Conservation (phyloP, 2,888 invertebrate species). For the Drosophila melanosoma region DNA sequence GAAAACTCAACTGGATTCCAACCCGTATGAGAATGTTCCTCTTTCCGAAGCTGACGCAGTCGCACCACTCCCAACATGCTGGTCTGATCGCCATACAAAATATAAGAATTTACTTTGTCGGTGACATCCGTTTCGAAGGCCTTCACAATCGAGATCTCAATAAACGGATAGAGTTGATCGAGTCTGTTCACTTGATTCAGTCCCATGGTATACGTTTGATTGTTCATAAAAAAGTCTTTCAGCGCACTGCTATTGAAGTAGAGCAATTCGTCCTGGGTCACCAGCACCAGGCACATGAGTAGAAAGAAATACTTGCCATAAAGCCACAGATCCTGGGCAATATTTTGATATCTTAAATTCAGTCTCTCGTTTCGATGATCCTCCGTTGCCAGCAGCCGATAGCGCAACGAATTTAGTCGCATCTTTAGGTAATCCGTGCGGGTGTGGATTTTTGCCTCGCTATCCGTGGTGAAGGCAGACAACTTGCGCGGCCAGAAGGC, state of each 20-base stretch:
- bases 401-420: constrained; percentile 56
- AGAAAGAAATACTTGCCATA: constrained; percentile 72
- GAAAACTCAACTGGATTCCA: constrained; percentile 33
- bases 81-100: constrained; percentile 63
- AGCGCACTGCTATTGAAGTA: constrained; percentile 73
- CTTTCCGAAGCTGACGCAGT: constrained; percentile 74
- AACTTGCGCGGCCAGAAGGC: constrained; percentile 51
- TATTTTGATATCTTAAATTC: constrained; percentile 70
- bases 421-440: constrained; percentile 58
- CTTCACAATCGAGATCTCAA: constrained; percentile 63
- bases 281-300: constrained; percentile 64
- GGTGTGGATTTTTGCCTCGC: constrained; percentile 18
- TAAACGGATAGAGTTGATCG: constrained; percentile 60
- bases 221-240: constrained; percentile 41
- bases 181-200: constrained; percentile 37
- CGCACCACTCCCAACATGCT: constrained; percentile 78
- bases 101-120: constrained; percentile 25
- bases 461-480: background rate
- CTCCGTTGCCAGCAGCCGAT: constrained; percentile 60
- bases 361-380: constrained; percentile 70
- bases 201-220: constrained; percentile 45
- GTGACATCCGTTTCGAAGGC: constrained; percentile 41
- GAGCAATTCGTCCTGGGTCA: constrained; percentile 49
- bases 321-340: constrained; percentile 72
- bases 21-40: background rate